Percentiles rank a stretch among this genome's conserved stretches.
Evolutionary conservation across 2,888 invertebrate genomes (phyloP).

Genomic region (Pediacus dermestoides): DNA sequence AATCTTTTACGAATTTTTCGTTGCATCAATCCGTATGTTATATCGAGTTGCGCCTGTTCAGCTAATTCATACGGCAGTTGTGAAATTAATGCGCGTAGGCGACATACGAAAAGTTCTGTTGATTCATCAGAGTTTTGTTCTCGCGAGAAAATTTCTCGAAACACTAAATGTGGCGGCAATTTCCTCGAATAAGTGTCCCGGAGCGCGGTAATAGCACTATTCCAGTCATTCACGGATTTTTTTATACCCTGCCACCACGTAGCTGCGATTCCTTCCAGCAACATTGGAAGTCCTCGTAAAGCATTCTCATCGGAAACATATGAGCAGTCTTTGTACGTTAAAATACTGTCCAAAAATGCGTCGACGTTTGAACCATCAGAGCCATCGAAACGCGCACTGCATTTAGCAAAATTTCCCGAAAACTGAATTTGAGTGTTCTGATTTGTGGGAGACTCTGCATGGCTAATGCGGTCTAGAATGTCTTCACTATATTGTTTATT

Average conservation of each 20-base stretch:
- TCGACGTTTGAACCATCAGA: conserved; percentile 8
- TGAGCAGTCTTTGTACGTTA: conserved; percentile 7
- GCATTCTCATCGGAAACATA: conserved; percentile 10
- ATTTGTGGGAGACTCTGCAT: too few relatives aligned
- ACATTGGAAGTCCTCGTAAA: conserved; percentile 7
- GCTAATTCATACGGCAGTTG: conserved; percentile 4
- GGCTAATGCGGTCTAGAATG: too few relatives aligned
- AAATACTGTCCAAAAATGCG: conserved; percentile 10
- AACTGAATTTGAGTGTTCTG: neutral
- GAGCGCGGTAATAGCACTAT: conserved; percentile 1
- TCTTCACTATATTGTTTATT: too few relatives aligned
- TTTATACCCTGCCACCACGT: conserved; percentile 11
- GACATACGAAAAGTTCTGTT: conserved; percentile 7
- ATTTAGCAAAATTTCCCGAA: conserved; percentile 5
- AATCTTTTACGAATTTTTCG: conserved; percentile 8
- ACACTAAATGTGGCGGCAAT: conserved; percentile 9
- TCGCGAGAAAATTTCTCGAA: conserved; percentile 7
- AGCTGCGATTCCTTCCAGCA: conserved; percentile 10
- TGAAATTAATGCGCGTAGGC: conserved; percentile 3
- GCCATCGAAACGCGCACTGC: conserved; percentile 5
- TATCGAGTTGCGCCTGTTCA: conserved; percentile 5
- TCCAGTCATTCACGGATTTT: conserved; percentile 3
- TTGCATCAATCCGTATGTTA: conserved; percentile 4
- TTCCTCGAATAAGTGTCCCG: conserved; percentile 4
- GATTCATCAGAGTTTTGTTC: conserved; percentile 1